Conservation (phyloP, 2,888 invertebrate genomes). For the Ferdinandea cuprea region DNA sequence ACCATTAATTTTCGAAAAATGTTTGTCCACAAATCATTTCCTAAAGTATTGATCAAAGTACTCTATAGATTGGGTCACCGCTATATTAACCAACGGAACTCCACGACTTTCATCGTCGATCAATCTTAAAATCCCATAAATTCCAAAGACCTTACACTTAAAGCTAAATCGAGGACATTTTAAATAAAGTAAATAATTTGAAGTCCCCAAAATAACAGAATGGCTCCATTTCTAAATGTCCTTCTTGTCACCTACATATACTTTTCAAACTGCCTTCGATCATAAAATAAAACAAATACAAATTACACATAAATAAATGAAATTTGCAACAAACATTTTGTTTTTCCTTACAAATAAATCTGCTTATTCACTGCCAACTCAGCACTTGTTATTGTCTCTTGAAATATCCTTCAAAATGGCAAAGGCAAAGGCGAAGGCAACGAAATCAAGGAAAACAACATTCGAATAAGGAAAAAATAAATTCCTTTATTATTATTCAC, state of each 20-base stretch:
- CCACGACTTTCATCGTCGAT: too few relatives aligned
- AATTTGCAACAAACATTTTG: too few relatives aligned
- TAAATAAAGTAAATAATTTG: too few relatives aligned
- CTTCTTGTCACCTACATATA: not conserved
- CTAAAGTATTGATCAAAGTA: too few relatives aligned
- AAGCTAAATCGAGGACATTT: too few relatives aligned
- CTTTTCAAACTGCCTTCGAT: not conserved
- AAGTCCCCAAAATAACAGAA: not conserved
- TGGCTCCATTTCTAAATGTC: not conserved
- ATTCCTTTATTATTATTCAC: conserved; percentile 37
- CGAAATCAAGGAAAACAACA: not conserved
- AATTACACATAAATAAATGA: conserved; percentile 24
- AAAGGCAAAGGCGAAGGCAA: not conserved
- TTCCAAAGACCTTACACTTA: too few relatives aligned
- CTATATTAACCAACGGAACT: too few relatives aligned
- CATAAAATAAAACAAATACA: not conserved
- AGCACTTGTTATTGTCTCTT: conserved; percentile 21
- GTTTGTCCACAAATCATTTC: too few relatives aligned
- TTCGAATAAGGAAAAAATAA: conserved; percentile 4
- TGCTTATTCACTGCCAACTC: conserved; percentile 18
- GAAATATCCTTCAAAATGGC: conserved; percentile 20
- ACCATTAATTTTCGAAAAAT: too few relatives aligned
- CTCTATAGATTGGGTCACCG: too few relatives aligned
- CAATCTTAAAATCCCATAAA: too few relatives aligned
- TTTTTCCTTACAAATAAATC: too few relatives aligned